Percentiles rank a stretch among this genome's conserved stretches.
phyloP scores from a whole-genome alignment of 2,888 invertebrate species.

The Cremastobaeus sp. region DNA sequence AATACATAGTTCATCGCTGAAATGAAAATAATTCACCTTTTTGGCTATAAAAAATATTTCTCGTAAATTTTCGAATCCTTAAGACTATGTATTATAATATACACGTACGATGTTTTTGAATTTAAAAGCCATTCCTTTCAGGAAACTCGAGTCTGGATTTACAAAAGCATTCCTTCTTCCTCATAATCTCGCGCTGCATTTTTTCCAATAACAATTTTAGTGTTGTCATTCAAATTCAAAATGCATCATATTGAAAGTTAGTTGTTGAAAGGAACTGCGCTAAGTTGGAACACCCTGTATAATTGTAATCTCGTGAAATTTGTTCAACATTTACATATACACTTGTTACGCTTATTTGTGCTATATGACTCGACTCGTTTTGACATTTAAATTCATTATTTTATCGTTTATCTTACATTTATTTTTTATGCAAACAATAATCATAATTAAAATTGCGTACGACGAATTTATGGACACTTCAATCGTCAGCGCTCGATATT shows the following conservation, averaged over 20 bases:
- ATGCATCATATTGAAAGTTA: conserved; percentile 13
- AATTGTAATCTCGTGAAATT: conserved; percentile 42
- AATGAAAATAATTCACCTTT: conserved; percentile 39
- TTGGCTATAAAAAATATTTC: conserved; percentile 44
- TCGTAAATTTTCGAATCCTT: conserved; percentile 35
- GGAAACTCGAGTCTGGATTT: conserved; percentile 19
- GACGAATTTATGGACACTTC: conserved; percentile 1
- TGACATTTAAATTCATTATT: conserved; percentile 25
- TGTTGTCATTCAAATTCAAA: too few relatives aligned
- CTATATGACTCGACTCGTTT: conserved; percentile 41
- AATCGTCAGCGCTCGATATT: conserved; percentile 3
- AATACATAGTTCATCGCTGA: conserved; percentile 45
- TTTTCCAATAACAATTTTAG: conserved; percentile 4
- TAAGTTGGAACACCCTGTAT: conserved; percentile 52
- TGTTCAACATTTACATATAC: conserved; percentile 45
- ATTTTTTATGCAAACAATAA: conserved; percentile 15
- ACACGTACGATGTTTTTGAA: conserved; percentile 21
- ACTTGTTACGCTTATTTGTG: conserved; percentile 43
- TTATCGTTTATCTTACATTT: conserved; percentile 20
- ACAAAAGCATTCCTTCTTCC: too few relatives aligned
- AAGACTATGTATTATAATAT: conserved; percentile 47
- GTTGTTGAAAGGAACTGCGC: conserved; percentile 39
- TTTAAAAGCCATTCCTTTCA: conserved; percentile 34
- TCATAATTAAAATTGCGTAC: conserved; percentile 13
- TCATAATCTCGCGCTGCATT: too few relatives aligned